phyloP scores from a whole-genome alignment of 2,888 invertebrate species.

The Drosophila paramelanica region DNA sequence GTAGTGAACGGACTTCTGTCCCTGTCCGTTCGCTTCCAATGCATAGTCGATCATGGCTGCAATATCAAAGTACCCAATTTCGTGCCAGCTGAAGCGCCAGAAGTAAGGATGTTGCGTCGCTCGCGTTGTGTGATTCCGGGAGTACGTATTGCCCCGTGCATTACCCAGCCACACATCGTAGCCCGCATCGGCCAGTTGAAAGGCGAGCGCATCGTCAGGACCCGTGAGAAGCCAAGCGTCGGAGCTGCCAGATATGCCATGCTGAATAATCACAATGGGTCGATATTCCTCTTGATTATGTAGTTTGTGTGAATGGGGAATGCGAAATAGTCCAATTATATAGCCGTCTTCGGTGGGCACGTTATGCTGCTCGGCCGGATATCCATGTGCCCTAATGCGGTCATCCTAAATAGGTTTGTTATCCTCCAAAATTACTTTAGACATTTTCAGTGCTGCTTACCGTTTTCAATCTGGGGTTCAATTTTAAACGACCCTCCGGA shows the following conservation, averaged over 20 bases:
- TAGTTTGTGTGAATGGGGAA: constrained; percentile 66
- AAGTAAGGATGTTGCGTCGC: constrained; percentile 47
- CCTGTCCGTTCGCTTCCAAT: constrained; percentile 54
- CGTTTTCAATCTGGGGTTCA: constrained; percentile 34
- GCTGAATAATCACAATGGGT: constrained; percentile 86
- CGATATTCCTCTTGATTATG: constrained; percentile 45
- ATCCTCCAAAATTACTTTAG: background rate
- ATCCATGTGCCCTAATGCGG: constrained; percentile 84
- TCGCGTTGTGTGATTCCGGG: constrained; percentile 50
- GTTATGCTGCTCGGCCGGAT: constrained; percentile 88
- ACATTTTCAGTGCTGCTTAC: constrained; percentile 15
- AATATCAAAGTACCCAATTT: constrained; percentile 89
- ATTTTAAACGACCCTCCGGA: constrained; percentile 37
- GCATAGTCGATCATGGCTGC: constrained; percentile 70
- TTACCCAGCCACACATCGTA: constrained; percentile 82
- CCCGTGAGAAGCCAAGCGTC: constrained; percentile 74
- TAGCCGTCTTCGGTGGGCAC: constrained; percentile 76
- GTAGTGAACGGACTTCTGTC: constrained; percentile 70
- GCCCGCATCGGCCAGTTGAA: constrained; percentile 74
- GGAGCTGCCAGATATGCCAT: constrained; percentile 75
- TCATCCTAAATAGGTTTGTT: constrained; percentile 22
- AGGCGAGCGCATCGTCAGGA: constrained; percentile 65
- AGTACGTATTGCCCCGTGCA: constrained; percentile 70
- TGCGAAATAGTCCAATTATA: constrained; percentile 73
- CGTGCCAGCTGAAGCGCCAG: constrained; percentile 90